Conservation (phyloP, 2,113 vertebrate genomes). For the Eurystomus gularis region DNA sequence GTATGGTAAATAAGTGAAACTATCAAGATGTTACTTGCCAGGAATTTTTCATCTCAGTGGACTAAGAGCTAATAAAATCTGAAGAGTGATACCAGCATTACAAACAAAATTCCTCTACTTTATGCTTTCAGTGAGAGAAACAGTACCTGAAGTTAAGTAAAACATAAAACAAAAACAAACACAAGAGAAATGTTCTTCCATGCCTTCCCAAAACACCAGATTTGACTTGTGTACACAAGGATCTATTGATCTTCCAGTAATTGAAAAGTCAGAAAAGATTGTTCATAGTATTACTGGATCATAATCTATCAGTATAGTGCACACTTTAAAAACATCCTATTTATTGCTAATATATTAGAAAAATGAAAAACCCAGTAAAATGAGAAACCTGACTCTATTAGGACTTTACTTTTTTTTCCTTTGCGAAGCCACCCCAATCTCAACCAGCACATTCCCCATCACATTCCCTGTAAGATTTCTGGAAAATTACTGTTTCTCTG, state of each 20-base stretch:
- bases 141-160: background rate
- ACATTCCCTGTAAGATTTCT: background rate
- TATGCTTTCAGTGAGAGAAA: background rate
- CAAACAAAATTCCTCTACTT: background rate
- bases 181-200: background rate
- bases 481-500: background rate
- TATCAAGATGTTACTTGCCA: background rate
- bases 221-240: background rate
- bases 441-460: background rate
- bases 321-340: background rate
- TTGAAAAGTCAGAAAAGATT: background rate
- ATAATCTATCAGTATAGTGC: background rate
- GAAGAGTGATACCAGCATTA: background rate
- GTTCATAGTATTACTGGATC: background rate
- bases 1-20: background rate
- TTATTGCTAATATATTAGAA: background rate
- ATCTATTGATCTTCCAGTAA: background rate
- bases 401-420: background rate
- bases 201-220: background rate
- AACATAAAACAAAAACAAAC: background rate
- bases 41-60: background rate
- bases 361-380: background rate
- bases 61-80: background rate
- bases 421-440: background rate
- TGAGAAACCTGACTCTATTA: background rate